Base-by-base conservation (phyloP, 2,797 vertebrate genomes). In the Coracias cyanogaster region DNA sequence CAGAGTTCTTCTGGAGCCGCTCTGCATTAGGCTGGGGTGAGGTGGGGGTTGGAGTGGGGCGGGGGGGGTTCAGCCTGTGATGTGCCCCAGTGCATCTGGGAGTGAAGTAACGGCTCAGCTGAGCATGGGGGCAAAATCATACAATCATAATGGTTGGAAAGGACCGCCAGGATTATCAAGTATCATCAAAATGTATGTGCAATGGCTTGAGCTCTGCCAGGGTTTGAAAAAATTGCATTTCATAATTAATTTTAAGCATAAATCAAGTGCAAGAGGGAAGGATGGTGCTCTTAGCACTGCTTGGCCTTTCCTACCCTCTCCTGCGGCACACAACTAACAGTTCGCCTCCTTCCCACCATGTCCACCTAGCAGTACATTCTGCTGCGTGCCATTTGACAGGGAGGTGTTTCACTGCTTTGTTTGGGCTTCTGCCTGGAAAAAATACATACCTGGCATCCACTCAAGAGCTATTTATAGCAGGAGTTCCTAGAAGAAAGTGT, bases 401-500 rank as follows among this genome's bases (percentile, higher is more conserved):
- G 5, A 72, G 61, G 22, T 57, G 37, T 51, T 89, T 82, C 46
- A 28, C 71, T 82, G 81, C 82, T 82, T 66, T 67, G 21, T 76
- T 82, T 91, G 84, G 79, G 89, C 43, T 93, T 82, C 64, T 94
- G 93, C 84, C 71, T 88, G 76, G 66, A 22, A 70, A 81, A 93
- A 92, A 69, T 31, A 74, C 61, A 31, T 74, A 45, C 43, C 41
- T 93, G 94, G 95, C 17, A 4, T 8, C 9, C 29, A 51, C n/a
- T 66, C 92, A 80, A 91, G 66, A 86, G 60, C 61, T 91, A 89
- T 51, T 97, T 76, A 86, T 94, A 95, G 90, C 89, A 84, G 57
- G 74, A 79, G 58, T 96, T 97, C 92, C 96, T 96, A 79, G 97
- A 96, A 97, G 95, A 89, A 29, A 41, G 37, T 17, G 54, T 57